These are phyloP conservation scores for Calycopis cecrops DNA, from an alignment of 1,140 invertebrate genomes.

Conservation along the genomic window DNA sequence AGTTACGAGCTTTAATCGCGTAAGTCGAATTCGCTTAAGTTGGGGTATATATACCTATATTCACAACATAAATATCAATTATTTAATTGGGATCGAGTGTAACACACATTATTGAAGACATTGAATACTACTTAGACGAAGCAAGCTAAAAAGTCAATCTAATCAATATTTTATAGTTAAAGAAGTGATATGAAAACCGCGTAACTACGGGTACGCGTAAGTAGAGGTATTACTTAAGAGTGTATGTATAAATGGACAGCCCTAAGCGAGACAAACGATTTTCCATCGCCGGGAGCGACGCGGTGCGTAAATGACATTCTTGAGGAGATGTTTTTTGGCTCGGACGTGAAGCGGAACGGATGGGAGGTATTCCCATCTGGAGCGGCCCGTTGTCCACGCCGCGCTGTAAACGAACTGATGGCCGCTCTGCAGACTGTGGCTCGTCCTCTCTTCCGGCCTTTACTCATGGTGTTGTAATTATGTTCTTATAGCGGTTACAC, in stretches of 20 bases:
- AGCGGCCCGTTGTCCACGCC: slow-evolving; percentile 25
- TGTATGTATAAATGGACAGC: slow-evolving; percentile 19
- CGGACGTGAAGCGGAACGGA: slow-evolving; percentile 51
- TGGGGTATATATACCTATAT: too few relatives aligned
- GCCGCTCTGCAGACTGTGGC: slow-evolving; percentile 20
- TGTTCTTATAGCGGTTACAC: background rate
- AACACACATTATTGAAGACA: too few relatives aligned
- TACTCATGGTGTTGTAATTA: background rate
- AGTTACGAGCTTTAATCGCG: too few relatives aligned
- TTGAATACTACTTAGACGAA: too few relatives aligned
- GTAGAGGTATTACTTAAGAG: too few relatives aligned
- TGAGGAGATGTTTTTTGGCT: slow-evolving; percentile 55
- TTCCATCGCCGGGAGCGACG: slow-evolving; percentile 27
- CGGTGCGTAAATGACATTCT: slow-evolving; percentile 63
- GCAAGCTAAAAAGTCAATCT: too few relatives aligned
- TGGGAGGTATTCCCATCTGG: slow-evolving; percentile 53
- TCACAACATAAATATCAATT: too few relatives aligned
- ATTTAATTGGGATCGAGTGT: too few relatives aligned
- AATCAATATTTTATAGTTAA: too few relatives aligned
- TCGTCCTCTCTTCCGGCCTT: slow-evolving; percentile 13
- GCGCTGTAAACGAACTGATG: slow-evolving; percentile 41
- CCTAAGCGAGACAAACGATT: slow-evolving; percentile 34
- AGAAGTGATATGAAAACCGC: too few relatives aligned
- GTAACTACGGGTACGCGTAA: too few relatives aligned
- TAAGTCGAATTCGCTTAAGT: too few relatives aligned